Base-by-base conservation (phyloP, 2,888 invertebrate species). In the Tipula lateralis region DNA sequence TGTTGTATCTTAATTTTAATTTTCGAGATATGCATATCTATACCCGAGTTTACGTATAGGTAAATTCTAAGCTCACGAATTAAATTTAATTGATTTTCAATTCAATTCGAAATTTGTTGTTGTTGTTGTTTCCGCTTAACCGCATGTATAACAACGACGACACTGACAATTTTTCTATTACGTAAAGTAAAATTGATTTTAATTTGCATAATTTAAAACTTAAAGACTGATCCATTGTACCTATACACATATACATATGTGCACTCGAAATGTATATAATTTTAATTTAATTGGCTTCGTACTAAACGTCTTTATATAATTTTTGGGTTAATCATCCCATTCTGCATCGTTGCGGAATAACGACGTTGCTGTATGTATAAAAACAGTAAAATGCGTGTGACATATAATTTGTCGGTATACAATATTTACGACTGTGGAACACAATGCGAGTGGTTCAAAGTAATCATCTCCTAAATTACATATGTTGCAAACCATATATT, bases 161-260 rank as follows among this genome's bases (percentile, higher is more conserved):
- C 66, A 66, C 66, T 66, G 66, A 66, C 66, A 66, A 66, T 66
- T 66, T 66, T 66, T 66, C 66, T 24, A 66, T 66, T 66, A 66
- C 66, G 24, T 66, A 66, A 66, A 66, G 24, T 66, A 66, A 66
- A 66, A 66, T 50, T 66, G 66, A 66, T 66, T 66, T 66, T 66
- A 66, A 66, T 66, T 66, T 66, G 66, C 66, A 66, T 66, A 66
- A 66, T 24, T 66, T 39, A 39, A n/a, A 0, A 32, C n/a, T 39
- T 13, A 24, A 66, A 66, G 66, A 24, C 66, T 66, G 24, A 66
- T 24, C 66, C 24, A 66, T 66, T 24, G 66, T 66, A 7, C 16
- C 9, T 36, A 12, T 36, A 12, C 12, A 12, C 12, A 12, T 36
- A 12, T 36, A 12, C 12, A 12, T 36, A 12, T 36, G 36, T 44